These are phyloP conservation scores for Ooceraea biroi DNA, from an alignment of 1,140 invertebrate species.

Conservation along the genomic window DNA sequence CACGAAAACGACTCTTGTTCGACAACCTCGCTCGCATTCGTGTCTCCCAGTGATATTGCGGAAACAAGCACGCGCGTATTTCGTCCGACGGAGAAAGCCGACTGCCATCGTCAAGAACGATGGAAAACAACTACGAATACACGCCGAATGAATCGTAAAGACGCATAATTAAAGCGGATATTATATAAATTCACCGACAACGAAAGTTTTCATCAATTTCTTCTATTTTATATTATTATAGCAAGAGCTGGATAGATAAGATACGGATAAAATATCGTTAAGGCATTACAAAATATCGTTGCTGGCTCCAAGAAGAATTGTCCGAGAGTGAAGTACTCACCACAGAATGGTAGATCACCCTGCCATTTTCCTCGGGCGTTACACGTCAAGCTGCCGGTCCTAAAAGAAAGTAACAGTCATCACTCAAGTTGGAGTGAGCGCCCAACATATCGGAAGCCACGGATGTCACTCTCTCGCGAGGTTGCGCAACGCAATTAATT, in stretches of 20 bases:
- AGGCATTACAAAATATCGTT: neutral
- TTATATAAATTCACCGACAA: neutral
- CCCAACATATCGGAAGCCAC: slow-evolving; percentile 15
- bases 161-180: slow-evolving; percentile 13
- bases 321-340: slow-evolving; percentile 85
- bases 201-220: neutral
- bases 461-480: slow-evolving; percentile 22
- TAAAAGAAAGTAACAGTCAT: slow-evolving; percentile 76
- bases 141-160: slow-evolving; percentile 17
- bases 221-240: no score
- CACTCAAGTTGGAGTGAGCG: neutral
- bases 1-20: slow-evolving; percentile 53
- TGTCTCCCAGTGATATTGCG: slow-evolving; percentile 38
- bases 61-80: slow-evolving; percentile 35
- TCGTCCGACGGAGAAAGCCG: slow-evolving; percentile 54
- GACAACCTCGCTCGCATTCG: slow-evolving; percentile 10
- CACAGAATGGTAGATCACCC: slow-evolving; percentile 93
- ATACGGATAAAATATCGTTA: neutral
- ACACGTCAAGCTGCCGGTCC: slow-evolving; percentile 88
- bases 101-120: slow-evolving; percentile 20
- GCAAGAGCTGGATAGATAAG: neutral
- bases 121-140: slow-evolving; percentile 19
- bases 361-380: slow-evolving; percentile 91
- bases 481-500: slow-evolving; percentile 20
- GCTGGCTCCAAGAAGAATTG: neutral